Evolutionary conservation across 2,888 invertebrate genomes (phyloP).

Genomic region (Papilio demoleus): DNA sequence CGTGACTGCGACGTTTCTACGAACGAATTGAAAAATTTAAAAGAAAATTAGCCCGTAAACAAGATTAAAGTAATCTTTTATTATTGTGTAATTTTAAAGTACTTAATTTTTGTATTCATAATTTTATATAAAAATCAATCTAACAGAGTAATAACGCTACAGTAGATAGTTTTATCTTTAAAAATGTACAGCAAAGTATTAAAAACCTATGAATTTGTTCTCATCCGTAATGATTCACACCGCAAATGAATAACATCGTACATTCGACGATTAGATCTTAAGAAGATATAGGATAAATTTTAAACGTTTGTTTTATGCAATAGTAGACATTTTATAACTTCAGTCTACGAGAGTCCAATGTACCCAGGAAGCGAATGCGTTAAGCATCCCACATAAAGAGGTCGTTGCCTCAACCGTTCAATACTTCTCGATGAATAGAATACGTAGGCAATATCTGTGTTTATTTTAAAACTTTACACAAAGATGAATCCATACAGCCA

Average conservation of each 20-base stretch:
- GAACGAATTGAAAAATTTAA: neutral
- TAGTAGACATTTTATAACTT: constrained; percentile 18
- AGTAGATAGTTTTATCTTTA: no score
- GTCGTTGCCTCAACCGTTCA: constrained; percentile 58
- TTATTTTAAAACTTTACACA: constrained; percentile 33
- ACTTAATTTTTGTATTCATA: neutral
- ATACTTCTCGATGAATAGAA: constrained; percentile 43
- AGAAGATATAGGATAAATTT: neutral
- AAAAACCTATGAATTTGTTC: no score
- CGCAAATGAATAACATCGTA: no score
- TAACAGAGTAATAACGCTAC: no score
- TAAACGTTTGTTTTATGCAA: constrained; percentile 15
- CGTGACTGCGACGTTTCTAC: constrained; percentile 47
- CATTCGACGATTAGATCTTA: no score
- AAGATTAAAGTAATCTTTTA: neutral
- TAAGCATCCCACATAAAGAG: constrained; percentile 64
- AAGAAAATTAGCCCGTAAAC: neutral
- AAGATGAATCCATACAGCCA: neutral
- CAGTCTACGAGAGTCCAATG: constrained; percentile 36
- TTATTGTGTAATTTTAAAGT: neutral
- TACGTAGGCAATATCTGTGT: constrained; percentile 46
- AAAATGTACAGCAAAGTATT: no score
- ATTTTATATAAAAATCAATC: no score
- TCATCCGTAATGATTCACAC: no score
- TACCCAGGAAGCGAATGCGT: constrained; percentile 60